phyloP scores from a whole-genome alignment of 2,113 vertebrate genomes.

The Manacus vitellinus region DNA sequence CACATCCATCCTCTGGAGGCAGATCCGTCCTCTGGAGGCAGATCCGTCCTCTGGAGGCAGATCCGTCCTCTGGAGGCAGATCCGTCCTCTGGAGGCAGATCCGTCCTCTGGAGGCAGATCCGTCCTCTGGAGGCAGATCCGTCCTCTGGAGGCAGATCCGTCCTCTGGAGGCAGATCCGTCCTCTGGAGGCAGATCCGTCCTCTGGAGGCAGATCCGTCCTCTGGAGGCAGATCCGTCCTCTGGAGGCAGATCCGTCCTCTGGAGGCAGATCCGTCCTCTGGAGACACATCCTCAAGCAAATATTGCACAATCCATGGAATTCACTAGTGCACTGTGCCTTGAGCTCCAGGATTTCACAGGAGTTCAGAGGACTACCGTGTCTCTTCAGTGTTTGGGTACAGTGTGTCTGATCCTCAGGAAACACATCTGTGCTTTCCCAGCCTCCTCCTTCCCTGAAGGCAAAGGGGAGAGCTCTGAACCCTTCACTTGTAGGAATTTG shows the following conservation, averaged over 20 bases:
- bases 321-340: not conserved
- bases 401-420: not conserved
- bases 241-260: not conserved
- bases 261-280: not conserved
- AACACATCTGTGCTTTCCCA: not conserved
- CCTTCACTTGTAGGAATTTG: not conserved
- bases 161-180: not conserved
- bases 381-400: accelerated
- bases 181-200: not conserved
- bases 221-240: not conserved
- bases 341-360: accelerated
- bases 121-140: not conserved
- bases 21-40: not conserved
- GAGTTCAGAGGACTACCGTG: not conserved
- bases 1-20: not conserved
- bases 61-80: not conserved
- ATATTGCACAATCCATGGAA: not conserved
- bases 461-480: not conserved
- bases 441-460: not conserved
- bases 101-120: not conserved
- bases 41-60: not conserved
- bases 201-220: not conserved
- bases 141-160: not conserved
- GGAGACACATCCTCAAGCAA: not conserved
- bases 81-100: not conserved